These are phyloP conservation scores for Psophia crepitans DNA, from an alignment of 2,113 vertebrate genomes.

Conservation along the genomic window DNA sequence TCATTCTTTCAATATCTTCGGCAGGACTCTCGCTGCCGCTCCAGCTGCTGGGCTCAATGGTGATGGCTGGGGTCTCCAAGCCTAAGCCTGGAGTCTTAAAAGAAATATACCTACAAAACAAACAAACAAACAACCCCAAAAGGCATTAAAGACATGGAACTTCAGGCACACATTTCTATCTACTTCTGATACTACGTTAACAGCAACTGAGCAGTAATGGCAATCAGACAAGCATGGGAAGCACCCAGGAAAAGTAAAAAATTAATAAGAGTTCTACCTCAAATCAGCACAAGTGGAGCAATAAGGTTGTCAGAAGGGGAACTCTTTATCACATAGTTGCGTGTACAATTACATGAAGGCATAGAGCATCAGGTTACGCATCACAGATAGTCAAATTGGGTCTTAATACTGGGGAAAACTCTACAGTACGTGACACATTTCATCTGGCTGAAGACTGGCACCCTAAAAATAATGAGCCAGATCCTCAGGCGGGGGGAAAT, in stretches of 20 bases:
- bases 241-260: background rate
- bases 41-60: conserved; percentile 99
- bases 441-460: background rate
- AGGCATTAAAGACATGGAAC: conserved; percentile 19
- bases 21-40: conserved; percentile 99
- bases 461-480: background rate
- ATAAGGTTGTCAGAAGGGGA: background rate
- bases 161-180: background rate
- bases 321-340: background rate
- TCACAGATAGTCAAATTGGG: background rate
- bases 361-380: background rate
- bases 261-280: background rate
- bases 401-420: background rate
- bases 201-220: background rate
- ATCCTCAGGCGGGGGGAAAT: background rate
- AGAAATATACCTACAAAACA: conserved; percentile 86
- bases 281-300: background rate
- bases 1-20: conserved; percentile 98
- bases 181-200: background rate
- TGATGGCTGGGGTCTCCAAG: conserved; percentile 93
- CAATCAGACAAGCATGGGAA: fast-evolving
- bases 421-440: background rate
- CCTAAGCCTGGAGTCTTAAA: conserved; percentile 92
- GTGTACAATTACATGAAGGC: background rate
- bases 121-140: conserved; percentile 52